Evolutionary conservation across 1,140 invertebrate species (phyloP), one percentile per base, ranked within the genome.

Genomic region (Bathynomus jamesi): DNA sequence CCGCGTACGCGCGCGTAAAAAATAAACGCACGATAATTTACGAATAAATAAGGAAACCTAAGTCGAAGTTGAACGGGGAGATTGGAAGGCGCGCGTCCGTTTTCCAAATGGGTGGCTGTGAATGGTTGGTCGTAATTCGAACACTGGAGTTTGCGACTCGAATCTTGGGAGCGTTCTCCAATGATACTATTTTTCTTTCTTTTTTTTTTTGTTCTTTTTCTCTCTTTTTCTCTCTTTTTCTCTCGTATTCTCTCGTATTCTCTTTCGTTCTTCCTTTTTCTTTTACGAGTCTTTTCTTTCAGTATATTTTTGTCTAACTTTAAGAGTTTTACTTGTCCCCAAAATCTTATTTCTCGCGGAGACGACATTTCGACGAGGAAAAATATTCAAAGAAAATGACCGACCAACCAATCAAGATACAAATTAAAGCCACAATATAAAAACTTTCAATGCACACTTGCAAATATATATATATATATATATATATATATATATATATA

Each of bases 101-200:
- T 71, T 71, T 72, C 70, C 70, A 65, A 61, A 28, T 72, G 70
- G 70, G 53, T 72, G 70, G 70, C 64, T 72, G 70, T 72, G 70
- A 72, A 72, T 66, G 65, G 46, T 30, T 24, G 21, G 28, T 53
- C 28, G 40, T 72, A 72, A 65, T 65, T 72, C 28, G 3, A 27
- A 28, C 5, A 17, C 21, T 27, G 62, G n/a, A 27, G 64, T 60
- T 25, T 4, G 17, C 64, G 64, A 24, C 61, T 31, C 29, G 29
- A 11, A 24, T 17, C 62, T 64, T 27, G 7, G 7, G 32, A 40
- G 17, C 32, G 32, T 17, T 40, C 17, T 40, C 17, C 17, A 40
- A 8, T 40, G 7, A 40, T 27, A 4, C 25, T 17, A n/a, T 60
- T n/a, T 60, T 69, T 61, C 31, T 61, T 70, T 21, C n/a, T 17